phyloP scores from a whole-genome alignment of 2,888 invertebrate species.

The Isotomurus palustris region DNA sequence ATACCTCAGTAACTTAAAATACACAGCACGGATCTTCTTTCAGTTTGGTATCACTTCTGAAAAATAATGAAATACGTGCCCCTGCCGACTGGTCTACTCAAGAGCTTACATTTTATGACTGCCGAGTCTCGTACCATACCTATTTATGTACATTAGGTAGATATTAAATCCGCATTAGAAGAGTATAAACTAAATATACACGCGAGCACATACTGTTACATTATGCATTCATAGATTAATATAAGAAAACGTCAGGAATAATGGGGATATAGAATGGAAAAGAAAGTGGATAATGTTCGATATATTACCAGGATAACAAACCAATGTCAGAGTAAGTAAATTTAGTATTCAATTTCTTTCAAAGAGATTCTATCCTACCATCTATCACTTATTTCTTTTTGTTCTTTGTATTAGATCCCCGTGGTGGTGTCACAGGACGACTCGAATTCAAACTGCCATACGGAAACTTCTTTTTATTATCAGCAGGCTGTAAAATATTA shows the following conservation, averaged over 20 bases:
- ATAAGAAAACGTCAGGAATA: constrained; percentile 5
- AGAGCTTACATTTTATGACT: too few species aligned
- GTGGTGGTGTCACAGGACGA: constrained; percentile 95
- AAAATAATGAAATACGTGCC: too few species aligned
- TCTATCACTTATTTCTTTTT: constrained; percentile 71
- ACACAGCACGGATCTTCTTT: too few species aligned
- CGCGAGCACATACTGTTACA: not conserved
- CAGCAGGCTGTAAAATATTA: constrained; percentile 70
- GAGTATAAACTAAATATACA: not conserved
- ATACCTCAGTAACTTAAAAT: too few species aligned
- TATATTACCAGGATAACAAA: not conserved
- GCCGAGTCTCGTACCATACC: too few species aligned
- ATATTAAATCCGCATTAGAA: too few species aligned
- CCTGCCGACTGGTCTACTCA: too few species aligned
- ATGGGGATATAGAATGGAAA: constrained; percentile 8
- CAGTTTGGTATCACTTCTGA: too few species aligned
- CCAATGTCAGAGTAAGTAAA: not conserved
- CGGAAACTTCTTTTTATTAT: constrained; percentile 95
- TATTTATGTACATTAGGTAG: too few species aligned
- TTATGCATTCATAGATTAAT: not conserved
- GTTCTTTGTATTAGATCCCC: constrained; percentile 88
- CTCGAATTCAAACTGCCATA: constrained; percentile 91
- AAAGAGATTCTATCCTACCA: constrained; percentile 38
- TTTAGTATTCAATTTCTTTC: too few species aligned
- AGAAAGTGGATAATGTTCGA: constrained; percentile 11